Evolutionary conservation across 2,113 vertebrate genomes (phyloP).

Genomic region (Microtus richardsoni): DNA sequence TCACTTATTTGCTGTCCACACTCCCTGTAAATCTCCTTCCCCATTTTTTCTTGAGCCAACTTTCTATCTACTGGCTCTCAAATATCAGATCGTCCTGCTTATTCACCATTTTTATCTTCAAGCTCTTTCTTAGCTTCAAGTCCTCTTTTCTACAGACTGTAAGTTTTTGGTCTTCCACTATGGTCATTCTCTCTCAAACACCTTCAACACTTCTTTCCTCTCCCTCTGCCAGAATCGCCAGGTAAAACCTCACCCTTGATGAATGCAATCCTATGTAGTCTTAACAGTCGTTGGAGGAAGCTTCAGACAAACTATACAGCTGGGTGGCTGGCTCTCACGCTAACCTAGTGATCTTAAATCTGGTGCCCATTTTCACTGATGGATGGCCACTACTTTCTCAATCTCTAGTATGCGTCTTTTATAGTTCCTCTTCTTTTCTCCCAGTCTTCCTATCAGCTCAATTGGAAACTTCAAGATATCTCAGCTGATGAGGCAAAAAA

Average conservation of each 20-base stretch:
- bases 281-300: conserved; percentile 6
- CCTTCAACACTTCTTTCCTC: not conserved
- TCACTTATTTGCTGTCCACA: not conserved
- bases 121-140: not conserved
- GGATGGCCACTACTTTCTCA: not conserved
- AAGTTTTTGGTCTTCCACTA: conserved; percentile 3
- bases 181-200: conserved; percentile 20
- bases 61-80: not conserved
- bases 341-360: not conserved
- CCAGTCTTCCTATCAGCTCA: not conserved
- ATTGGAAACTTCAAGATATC: not conserved
- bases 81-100: not conserved
- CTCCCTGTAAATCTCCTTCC: conserved; percentile 41
- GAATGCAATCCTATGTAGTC: conserved; percentile 1
- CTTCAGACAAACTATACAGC: not conserved
- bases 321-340: conserved; percentile 12
- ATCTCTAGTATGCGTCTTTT: not conserved
- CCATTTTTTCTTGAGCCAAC: not conserved
- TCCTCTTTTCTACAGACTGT: not conserved
- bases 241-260: not conserved
- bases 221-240: not conserved
- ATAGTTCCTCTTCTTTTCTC: not conserved
- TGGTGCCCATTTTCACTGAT: not conserved
- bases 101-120: conserved; percentile 6
- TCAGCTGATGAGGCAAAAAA: conserved; percentile 49